phyloP scores from a whole-genome alignment of 1,140 invertebrate genomes.

The Heliconius melpomene region DNA sequence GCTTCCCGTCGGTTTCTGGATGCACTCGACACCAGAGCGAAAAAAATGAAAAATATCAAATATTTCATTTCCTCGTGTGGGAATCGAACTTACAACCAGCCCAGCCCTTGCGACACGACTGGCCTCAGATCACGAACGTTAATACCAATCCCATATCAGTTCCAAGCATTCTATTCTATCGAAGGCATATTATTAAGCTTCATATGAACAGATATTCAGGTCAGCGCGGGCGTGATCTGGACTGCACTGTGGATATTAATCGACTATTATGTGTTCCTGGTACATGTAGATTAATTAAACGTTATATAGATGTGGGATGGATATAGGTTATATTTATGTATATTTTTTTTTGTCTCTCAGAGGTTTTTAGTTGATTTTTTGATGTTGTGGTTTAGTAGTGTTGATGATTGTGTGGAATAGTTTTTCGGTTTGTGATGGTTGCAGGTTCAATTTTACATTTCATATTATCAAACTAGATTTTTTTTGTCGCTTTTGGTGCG shows the following conservation, averaged over 20 bases:
- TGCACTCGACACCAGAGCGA: too few species aligned
- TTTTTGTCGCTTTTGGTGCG: too few species aligned
- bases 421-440: too few species aligned
- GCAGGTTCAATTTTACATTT: too few species aligned
- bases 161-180: slow-evolving; percentile 24
- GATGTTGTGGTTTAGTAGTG: neutral
- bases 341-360: neutral
- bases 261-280: slow-evolving; percentile 40
- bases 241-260: slow-evolving; percentile 43
- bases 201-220: slow-evolving; percentile 47
- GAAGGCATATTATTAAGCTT: slow-evolving; percentile 39
- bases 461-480: too few species aligned
- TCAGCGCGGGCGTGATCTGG: slow-evolving; percentile 46
- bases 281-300: slow-evolving; percentile 33
- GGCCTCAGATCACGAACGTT: neutral
- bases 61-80: too few species aligned
- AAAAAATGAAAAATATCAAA: too few species aligned
- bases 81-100: neutral
- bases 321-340: neutral
- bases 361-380: neutral
- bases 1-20: too few species aligned
- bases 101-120: too few species aligned
- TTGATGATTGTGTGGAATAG: too few species aligned
- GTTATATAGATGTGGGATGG: neutral
- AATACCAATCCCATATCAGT: neutral